Conservation (phyloP, 2,888 invertebrate genomes). For the Piscicola geometra region DNA sequence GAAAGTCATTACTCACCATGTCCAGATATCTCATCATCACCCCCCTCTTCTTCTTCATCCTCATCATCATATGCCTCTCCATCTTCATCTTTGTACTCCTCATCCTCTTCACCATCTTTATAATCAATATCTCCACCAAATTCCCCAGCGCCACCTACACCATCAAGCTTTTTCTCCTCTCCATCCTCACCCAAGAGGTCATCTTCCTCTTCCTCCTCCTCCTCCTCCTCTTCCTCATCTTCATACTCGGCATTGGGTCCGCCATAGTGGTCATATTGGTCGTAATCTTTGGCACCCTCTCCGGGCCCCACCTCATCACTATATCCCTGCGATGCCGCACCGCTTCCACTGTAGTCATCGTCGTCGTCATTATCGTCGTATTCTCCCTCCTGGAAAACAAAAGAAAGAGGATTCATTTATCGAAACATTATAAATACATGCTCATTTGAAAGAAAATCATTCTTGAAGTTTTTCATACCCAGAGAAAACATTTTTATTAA, state of each 20-base stretch:
- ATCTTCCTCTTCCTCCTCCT: background rate
- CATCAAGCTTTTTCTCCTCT: conserved; percentile 5
- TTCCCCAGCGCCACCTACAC: background rate
- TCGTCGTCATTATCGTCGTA: background rate
- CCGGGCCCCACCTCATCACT: background rate
- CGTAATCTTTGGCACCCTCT: background rate
- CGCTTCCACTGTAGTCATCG: background rate
- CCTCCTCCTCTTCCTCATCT: conserved; percentile 2
- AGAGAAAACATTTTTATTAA: no score
- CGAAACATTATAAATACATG: no score
- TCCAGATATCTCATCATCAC: conserved; percentile 3
- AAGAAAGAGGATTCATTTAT: no score
- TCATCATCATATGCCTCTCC: conserved; percentile 39
- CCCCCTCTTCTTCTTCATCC: conserved; percentile 43
- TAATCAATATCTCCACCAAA: conserved; percentile 17
- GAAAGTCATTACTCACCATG: no score
- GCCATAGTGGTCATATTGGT: background rate
- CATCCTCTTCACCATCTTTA: conserved; percentile 16
- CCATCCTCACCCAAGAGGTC: background rate
- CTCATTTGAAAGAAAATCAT: no score
- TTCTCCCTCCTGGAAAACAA: no score
- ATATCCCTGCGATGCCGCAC: background rate
- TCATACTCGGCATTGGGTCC: background rate
- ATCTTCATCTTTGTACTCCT: conserved; percentile 26
- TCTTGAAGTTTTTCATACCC: no score